These are phyloP conservation scores for Stomorhina lunata DNA, from an alignment of 2,888 invertebrate genomes.

Conservation along the genomic window DNA sequence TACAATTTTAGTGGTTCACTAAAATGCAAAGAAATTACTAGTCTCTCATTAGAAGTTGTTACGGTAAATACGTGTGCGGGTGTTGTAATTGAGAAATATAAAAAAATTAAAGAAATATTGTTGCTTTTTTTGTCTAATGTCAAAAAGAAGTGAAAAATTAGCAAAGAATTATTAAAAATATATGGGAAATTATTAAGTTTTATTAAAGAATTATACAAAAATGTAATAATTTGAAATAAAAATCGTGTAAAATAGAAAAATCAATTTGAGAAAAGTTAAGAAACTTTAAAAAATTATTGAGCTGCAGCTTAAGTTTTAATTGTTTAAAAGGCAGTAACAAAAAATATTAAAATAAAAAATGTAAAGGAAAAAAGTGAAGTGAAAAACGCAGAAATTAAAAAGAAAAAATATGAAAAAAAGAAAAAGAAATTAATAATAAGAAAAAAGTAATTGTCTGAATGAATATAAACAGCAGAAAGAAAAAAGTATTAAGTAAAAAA, in stretches of 20 bases:
- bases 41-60: slow-evolving; percentile 62
- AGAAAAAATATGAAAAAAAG: slow-evolving; percentile 20
- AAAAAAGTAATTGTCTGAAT: slow-evolving; percentile 12
- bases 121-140: not conserved
- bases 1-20: slow-evolving; percentile 39
- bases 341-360: slow-evolving; percentile 10
- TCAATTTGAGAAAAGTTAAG: not conserved
- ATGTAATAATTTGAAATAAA: not conserved
- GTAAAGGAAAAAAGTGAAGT: slow-evolving; percentile 4
- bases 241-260: not conserved
- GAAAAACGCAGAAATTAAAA: not conserved
- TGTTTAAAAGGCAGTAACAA: no score
- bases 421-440: not conserved
- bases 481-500: slow-evolving; percentile 19
- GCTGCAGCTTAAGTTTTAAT: not conserved
- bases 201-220: not conserved
- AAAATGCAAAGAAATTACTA: slow-evolving; percentile 31
- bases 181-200: not conserved
- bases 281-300: no score
- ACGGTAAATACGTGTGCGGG: slow-evolving; percentile 50
- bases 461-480: slow-evolving; percentile 10
- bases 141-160: slow-evolving; percentile 1
- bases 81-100: no score
- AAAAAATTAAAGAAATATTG: not conserved
- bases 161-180: slow-evolving; percentile 30